Conservation (phyloP, 2,888 invertebrate genomes). For the Cataglyphis albicans region DNA sequence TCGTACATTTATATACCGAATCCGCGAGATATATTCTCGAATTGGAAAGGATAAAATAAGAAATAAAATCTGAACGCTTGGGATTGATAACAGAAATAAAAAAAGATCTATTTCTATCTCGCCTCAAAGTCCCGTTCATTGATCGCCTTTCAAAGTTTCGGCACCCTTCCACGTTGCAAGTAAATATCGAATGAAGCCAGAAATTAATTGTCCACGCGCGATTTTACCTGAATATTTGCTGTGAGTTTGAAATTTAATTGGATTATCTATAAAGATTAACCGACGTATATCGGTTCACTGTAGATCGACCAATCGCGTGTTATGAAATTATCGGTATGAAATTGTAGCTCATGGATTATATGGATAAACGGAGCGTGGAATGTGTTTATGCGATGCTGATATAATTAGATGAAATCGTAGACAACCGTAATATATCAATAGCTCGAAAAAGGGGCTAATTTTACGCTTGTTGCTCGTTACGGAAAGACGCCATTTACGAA, state of each 20-base stretch:
- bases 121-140: slow-evolving; percentile 42
- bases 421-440: slow-evolving; percentile 28
- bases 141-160: slow-evolving; percentile 48
- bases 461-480: slow-evolving; percentile 2
- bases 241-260: slow-evolving; percentile 55
- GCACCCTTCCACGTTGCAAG: not conserved
- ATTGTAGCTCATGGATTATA: slow-evolving; percentile 34
- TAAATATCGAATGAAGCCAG: slow-evolving; percentile 47
- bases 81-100: slow-evolving; percentile 20
- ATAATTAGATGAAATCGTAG: slow-evolving; percentile 49
- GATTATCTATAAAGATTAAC: slow-evolving; percentile 56
- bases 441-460: slow-evolving; percentile 36
- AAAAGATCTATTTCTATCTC: slow-evolving; percentile 43
- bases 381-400: slow-evolving; percentile 37
- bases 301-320: slow-evolving; percentile 46
- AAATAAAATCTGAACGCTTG: slow-evolving; percentile 61
- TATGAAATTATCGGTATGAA: slow-evolving; percentile 34
- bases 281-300: slow-evolving; percentile 31
- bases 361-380: slow-evolving; percentile 24
- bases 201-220: slow-evolving; percentile 53
- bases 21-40: slow-evolving; percentile 36
- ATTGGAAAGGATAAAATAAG: slow-evolving; percentile 55
- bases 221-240: slow-evolving; percentile 50
- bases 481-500: not conserved
- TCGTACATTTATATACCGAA: slow-evolving; percentile 35